Evolutionary conservation across 2,113 vertebrate genomes (phyloP), one percentile per base, ranked within the genome.

Genomic region (Dromiciops gliroides): DNA sequence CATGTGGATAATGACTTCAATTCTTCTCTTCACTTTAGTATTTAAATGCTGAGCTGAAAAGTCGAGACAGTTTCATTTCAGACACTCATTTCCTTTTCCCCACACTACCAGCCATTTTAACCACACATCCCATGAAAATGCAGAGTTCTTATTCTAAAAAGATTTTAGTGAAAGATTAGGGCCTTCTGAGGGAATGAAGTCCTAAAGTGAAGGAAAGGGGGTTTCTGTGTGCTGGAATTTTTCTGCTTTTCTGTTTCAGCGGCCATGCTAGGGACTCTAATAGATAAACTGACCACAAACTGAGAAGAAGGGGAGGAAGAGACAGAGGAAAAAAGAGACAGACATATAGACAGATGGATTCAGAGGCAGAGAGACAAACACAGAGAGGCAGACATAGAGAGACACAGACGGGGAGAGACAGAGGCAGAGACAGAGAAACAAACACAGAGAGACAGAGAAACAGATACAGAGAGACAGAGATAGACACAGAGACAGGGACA

Each of bases 231-330:
- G 92, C 94, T 93, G 93, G 53, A 50, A 96, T 48, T 44, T 93
- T 94, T 91, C 89, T 89, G 83, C 93, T 91, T 97, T 96, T 94
- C 52, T 89, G 83, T 88, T 93, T 94, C 25, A 51, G 37, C 50
- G 89, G 44, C 91, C 31, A 60, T 95, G 90, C 94, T 94, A 94
- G 67, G 75, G 83, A 96, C 10, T 96, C 19, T 53, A 93, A 93
- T 94, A 95, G 89, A 92, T 92, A 51, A 92, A 92, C 89, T 0
- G 7, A 94, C 92, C 88, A 95, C 88, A 92, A 95, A 3, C 92
- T 49, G 67, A 95, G 94, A 31, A 89, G 91, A 94, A 67, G 50
- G 12, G 31, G 60, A 16, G 28, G 24, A 7, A 24, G 23, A 24
- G 24, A 23, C 6, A 23, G 24, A 25, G 24, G 23, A 23, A 56